Evolutionary conservation across 2,888 invertebrate genomes (phyloP).

Genomic region (Tubiluchus corallicola): DNA sequence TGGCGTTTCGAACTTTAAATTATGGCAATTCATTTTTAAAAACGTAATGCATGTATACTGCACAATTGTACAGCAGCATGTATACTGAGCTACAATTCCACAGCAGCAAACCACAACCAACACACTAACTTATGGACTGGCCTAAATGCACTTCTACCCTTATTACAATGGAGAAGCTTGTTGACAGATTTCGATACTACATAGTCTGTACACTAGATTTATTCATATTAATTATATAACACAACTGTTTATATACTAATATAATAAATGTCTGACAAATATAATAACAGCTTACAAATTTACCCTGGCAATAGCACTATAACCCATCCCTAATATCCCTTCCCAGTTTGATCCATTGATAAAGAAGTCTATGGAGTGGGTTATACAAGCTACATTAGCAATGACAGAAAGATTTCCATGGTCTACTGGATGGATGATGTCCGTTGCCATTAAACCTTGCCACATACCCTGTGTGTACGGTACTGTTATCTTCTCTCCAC

Average conservation of each 20-base stretch:
- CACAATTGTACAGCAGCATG: too few relatives aligned
- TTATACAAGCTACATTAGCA: slow-evolving; percentile 39
- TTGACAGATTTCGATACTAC: too few relatives aligned
- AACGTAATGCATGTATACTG: too few relatives aligned
- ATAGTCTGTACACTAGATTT: neutral
- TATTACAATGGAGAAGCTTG: too few relatives aligned
- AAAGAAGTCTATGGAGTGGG: slow-evolving; percentile 38
- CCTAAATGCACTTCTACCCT: too few relatives aligned
- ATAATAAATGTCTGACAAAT: neutral
- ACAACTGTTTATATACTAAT: slow-evolving; percentile 1
- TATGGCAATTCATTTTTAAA: too few relatives aligned
- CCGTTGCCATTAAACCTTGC: slow-evolving; percentile 36
- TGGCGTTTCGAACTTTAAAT: too few relatives aligned
- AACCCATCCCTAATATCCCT: slow-evolving; percentile 42
- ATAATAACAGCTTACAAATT: too few relatives aligned
- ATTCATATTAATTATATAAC: neutral
- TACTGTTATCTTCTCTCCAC: slow-evolving; percentile 23
- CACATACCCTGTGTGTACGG: slow-evolving; percentile 41
- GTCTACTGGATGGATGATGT: slow-evolving; percentile 31
- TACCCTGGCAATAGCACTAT: slow-evolving; percentile 27
- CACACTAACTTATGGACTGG: too few relatives aligned
- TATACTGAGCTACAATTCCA: too few relatives aligned
- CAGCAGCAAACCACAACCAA: too few relatives aligned
- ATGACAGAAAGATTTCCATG: slow-evolving; percentile 31
- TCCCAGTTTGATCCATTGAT: slow-evolving; percentile 43